Percentiles rank a stretch among this genome's conserved stretches.
phyloP scores from a whole-genome alignment of 2,888 invertebrate genomes.

The Caenorhabditis uteleia region DNA sequence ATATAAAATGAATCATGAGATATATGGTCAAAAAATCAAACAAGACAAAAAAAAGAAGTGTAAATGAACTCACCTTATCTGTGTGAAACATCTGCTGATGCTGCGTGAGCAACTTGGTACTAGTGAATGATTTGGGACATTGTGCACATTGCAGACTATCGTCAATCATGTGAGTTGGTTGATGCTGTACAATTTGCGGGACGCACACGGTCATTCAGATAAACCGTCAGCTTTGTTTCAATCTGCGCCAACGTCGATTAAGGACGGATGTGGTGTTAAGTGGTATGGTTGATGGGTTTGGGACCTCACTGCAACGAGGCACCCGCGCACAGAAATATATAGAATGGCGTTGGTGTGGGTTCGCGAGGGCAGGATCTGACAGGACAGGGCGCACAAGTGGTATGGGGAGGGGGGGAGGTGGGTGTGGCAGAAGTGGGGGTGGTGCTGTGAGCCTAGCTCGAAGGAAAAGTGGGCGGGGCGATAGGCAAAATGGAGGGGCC shows the following conservation, averaged over 20 bases:
- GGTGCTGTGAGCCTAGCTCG: neutral
- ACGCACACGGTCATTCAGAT: conserved; percentile 39
- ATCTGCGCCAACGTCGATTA: conserved; percentile 15
- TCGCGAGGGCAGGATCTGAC: too few species aligned
- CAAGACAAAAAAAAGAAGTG: conserved; percentile 1
- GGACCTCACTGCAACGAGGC: too few species aligned
- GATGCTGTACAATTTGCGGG: too few species aligned
- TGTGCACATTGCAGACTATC: conserved; percentile 40
- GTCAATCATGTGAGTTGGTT: too few species aligned
- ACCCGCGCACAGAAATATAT: too few species aligned
- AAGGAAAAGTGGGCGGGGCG: conserved; percentile 4
- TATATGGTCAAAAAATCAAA: neutral
- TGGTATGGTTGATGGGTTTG: conserved; percentile 25
- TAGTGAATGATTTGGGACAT: conserved; percentile 61
- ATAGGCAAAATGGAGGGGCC: conserved; percentile 13
- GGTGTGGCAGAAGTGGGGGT: neutral
- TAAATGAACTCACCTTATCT: conserved; percentile 58
- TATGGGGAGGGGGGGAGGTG: too few species aligned
- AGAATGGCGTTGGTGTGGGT: too few species aligned
- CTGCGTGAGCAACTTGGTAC: conserved; percentile 58
- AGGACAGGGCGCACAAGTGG: too few species aligned
- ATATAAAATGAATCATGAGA: too few species aligned
- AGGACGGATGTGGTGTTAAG: conserved; percentile 17
- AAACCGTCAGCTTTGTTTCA: conserved; percentile 22
- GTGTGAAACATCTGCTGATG: conserved; percentile 66